Percentiles rank a stretch among this genome's conserved stretches.
These are phyloP conservation scores for Gryllus bimaculatus DNA, from an alignment of 1,140 invertebrate genomes.

Conservation along the genomic window DNA sequence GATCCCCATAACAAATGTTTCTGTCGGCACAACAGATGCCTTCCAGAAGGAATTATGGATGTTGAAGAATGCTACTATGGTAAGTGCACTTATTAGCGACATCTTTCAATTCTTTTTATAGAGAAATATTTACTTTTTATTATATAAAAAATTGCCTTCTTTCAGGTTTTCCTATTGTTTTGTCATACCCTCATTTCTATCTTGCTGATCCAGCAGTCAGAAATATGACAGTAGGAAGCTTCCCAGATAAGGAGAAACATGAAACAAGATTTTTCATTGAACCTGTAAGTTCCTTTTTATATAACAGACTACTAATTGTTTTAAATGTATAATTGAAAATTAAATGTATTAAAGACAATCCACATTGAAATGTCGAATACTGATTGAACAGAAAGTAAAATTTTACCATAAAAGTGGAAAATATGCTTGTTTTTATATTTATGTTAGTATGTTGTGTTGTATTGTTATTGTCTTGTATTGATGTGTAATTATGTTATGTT, in stretches of 20 bases:
- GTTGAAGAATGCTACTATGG: slow-evolving; percentile 73
- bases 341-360: too few relatives aligned
- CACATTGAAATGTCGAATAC: too few relatives aligned
- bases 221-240: slow-evolving; percentile 57
- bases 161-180: slow-evolving; percentile 64
- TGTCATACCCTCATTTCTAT: slow-evolving; percentile 85
- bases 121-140: not conserved
- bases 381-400: too few relatives aligned
- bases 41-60: slow-evolving; percentile 61
- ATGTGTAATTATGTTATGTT: too few relatives aligned
- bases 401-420: too few relatives aligned
- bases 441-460: too few relatives aligned
- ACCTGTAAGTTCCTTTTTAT: slow-evolving; percentile 41
- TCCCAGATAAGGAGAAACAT: slow-evolving; percentile 55
- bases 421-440: too few relatives aligned
- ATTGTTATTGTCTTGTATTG: too few relatives aligned
- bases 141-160: not conserved
- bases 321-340: too few relatives aligned
- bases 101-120: not conserved
- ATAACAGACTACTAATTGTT: not conserved
- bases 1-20: slow-evolving; percentile 68
- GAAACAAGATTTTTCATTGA: slow-evolving; percentile 60
- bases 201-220: slow-evolving; percentile 55
- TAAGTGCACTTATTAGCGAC: slow-evolving; percentile 25
- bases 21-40: slow-evolving; percentile 56